Evolutionary conservation across 1,140 invertebrate species (phyloP).

Genomic region (Stenopsyche tienmushanensis): DNA sequence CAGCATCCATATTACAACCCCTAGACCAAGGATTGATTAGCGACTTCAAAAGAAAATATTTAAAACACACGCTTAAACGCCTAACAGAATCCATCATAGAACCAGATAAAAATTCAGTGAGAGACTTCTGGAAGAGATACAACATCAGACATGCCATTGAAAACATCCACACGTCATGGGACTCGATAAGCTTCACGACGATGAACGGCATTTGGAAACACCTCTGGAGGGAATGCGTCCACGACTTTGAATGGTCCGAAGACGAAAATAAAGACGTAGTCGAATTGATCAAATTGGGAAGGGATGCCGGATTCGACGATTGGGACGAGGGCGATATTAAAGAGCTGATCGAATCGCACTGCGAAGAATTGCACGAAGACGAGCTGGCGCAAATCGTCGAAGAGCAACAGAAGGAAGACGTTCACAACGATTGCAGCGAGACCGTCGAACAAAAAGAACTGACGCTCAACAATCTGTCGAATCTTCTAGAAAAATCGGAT

Average conservation of each 20-base stretch:
- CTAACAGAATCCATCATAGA: too few species aligned
- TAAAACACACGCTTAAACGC: too few species aligned
- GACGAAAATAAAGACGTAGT: background rate
- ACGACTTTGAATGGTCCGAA: background rate
- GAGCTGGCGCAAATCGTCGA: too few species aligned
- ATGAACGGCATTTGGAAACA: conserved; percentile 34
- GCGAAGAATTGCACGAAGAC: background rate
- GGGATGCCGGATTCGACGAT: background rate
- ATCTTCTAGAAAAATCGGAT: background rate
- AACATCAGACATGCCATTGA: conserved; percentile 37
- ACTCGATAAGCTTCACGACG: conserved; percentile 32
- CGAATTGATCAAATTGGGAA: background rate
- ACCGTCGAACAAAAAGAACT: too few species aligned
- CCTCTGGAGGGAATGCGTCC: conserved; percentile 29
- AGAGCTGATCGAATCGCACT: background rate
- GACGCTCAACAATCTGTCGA: too few species aligned
- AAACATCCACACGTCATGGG: conserved; percentile 30
- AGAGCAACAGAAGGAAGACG: background rate
- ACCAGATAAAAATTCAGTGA: too few species aligned
- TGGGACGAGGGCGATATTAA: background rate
- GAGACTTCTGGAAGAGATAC: too few species aligned
- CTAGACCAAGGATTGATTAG: conserved; percentile 46
- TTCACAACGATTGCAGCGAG: background rate
- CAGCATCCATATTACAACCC: conserved; percentile 46
- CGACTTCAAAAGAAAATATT: conserved; percentile 47